Conservation (phyloP, 2,888 invertebrate species). For the Dryobotodes eremita region DNA sequence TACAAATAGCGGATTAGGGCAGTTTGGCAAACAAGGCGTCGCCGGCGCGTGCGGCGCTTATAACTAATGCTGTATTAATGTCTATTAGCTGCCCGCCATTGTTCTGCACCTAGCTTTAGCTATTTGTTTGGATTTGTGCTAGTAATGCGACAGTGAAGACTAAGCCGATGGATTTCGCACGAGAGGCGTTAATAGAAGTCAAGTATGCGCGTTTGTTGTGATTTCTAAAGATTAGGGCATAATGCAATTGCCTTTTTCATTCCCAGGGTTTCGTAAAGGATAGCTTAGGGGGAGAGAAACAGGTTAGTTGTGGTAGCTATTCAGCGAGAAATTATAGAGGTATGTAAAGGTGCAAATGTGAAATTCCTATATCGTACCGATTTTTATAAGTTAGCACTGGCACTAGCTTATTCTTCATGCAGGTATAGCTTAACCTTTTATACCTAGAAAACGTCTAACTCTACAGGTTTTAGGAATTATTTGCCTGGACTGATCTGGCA, state of each 20-base stretch:
- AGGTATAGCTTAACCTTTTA: neutral
- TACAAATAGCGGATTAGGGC: slow-evolving; percentile 91
- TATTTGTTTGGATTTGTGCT: slow-evolving; percentile 86
- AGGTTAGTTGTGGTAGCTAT: neutral
- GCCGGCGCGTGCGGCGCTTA: slow-evolving; percentile 85
- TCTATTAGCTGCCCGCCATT: slow-evolving; percentile 86
- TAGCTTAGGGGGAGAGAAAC: no score
- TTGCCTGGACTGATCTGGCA: neutral
- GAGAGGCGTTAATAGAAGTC: slow-evolving; percentile 74
- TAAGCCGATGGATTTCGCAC: slow-evolving; percentile 83
- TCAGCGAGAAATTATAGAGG: neutral
- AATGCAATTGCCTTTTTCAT: slow-evolving; percentile 6
- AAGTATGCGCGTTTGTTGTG: slow-evolving; percentile 61
- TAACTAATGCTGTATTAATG: slow-evolving; percentile 90
- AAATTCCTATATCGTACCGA: neutral
- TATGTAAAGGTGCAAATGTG: neutral
- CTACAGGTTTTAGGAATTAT: neutral
- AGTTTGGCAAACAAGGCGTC: slow-evolving; percentile 91
- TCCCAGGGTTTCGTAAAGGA: neutral
- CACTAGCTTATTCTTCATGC: neutral
- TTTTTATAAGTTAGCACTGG: neutral
- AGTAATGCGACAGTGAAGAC: slow-evolving; percentile 82
- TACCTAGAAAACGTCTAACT: neutral
- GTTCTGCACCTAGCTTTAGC: slow-evolving; percentile 79
- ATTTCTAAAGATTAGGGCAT: slow-evolving; percentile 46